Base-by-base conservation (phyloP, 2,888 invertebrate genomes). In the Brenthis hecate region DNA sequence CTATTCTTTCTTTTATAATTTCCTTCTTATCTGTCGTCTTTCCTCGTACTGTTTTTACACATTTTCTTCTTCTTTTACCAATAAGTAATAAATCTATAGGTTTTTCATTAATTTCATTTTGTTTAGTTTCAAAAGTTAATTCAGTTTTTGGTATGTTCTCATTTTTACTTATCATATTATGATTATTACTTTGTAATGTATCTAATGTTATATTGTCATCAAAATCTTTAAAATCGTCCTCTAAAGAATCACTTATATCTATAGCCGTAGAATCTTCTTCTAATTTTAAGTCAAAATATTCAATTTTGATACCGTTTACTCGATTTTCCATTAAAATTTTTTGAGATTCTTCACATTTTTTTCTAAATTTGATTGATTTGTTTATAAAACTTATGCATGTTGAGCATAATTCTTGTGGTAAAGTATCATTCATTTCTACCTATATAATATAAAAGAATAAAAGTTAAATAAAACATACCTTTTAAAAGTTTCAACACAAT, bases 1-100 rank as follows among this genome's bases (percentile, higher is more conserved):
- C 85, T 13, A 91, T 85, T 72, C 84, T 82, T 50, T 88, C 87
- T 71, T 81, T 85, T 0, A 71, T 77, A 56, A 74, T 77, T n/a
- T 77, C 79, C 36, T 62, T 75, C 65, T 51, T 53, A 32, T 68
- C 72, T 48, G 65, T 72, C 62, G 72, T 75, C 61, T 75, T 78
- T 69, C 75, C 78, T 58, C 69, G 77, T 54, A 73, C 75, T 56
- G 36, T 11, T 43, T 76, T 73, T 47, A 65, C 78, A 6, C 74
- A 77, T 71, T 75, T 75, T 73, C 77, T 79, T 57, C 73, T 77
- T 72, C 79, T 81, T 36, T 76, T 80, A 48, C 72, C 66, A 58
- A 74, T 72, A 48, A 76, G 69, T 56, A 75, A 71, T n/a, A 63
- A 14, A 19, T 68, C 62, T 6, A 63, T 13, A 19, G 74, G 67